Evolutionary conservation across 2,888 invertebrate species (phyloP).

Genomic region (Callosobruchus maculatus): DNA sequence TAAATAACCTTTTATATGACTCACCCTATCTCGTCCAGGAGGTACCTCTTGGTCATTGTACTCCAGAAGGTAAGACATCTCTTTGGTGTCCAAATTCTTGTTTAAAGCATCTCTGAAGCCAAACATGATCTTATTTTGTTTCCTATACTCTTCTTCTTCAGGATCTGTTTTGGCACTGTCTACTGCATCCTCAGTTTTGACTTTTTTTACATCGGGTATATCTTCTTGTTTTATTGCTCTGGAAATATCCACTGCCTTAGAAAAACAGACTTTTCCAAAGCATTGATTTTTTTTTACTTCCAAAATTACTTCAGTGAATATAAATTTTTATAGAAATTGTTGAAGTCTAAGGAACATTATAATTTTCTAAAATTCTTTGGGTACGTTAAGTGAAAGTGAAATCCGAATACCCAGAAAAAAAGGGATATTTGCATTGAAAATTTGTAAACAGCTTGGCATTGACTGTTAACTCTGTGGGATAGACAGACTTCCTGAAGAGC

Average conservation of each 20-base stretch:
- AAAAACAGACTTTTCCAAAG: background rate
- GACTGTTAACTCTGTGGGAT: too few relatives aligned
- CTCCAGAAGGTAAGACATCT: constrained; percentile 63
- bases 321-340: too few relatives aligned
- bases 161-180: constrained; percentile 46
- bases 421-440: too few relatives aligned
- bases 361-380: too few relatives aligned
- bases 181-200: constrained; percentile 59
- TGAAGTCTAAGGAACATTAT: too few relatives aligned
- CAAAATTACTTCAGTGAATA: too few relatives aligned
- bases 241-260: constrained; percentile 1
- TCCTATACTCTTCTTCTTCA: constrained; percentile 59
- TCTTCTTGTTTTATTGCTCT: constrained; percentile 55
- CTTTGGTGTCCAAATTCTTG: constrained; percentile 57
- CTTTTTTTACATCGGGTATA: constrained; percentile 62
- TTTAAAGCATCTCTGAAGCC: constrained; percentile 60
- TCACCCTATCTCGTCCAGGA: constrained; percentile 63
- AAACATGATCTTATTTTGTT: constrained; percentile 72
- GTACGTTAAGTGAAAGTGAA: too few relatives aligned
- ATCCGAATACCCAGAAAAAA: too few relatives aligned
- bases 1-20: too few relatives aligned
- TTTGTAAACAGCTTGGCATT: too few relatives aligned
- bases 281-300: background rate
- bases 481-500: too few relatives aligned
- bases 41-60: constrained; percentile 70